phyloP scores from a whole-genome alignment of 2,797 vertebrate species.

The Acrossocheilus fasciatus region DNA sequence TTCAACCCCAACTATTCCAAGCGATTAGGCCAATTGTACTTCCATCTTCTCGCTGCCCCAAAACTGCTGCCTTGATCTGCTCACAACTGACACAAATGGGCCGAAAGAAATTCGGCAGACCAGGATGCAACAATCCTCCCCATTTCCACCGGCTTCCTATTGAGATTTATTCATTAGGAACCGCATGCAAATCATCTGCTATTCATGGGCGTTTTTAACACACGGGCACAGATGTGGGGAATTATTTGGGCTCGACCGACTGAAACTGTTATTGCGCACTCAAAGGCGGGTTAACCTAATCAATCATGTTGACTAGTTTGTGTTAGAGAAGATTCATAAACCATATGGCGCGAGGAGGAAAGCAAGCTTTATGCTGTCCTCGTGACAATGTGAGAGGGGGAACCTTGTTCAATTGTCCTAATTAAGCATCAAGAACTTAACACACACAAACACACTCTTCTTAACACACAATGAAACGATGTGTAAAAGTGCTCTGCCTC shows the following conservation, averaged over 20 bases:
- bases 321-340: conserved; percentile 78
- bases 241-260: conserved; percentile 74
- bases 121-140: conserved; percentile 63
- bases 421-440: conserved; percentile 75
- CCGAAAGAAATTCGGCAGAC: conserved; percentile 66
- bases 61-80: conserved; percentile 64
- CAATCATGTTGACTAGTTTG: conserved; percentile 84
- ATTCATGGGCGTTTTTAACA: conserved; percentile 80
- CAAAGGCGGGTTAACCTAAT: conserved; percentile 83
- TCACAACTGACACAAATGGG: conserved; percentile 72
- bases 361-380: conserved; percentile 73
- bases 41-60: conserved; percentile 55
- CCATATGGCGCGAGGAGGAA: conserved; percentile 80
- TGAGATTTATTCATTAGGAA: conserved; percentile 82
- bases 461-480: conserved; percentile 24
- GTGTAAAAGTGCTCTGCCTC: conserved; percentile 53
- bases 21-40: conserved; percentile 78
- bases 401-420: conserved; percentile 72
- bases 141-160: conserved; percentile 74
- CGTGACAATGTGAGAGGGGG: conserved; percentile 70
- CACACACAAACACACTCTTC: conserved; percentile 41
- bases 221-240: conserved; percentile 81
- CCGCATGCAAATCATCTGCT: conserved; percentile 79
- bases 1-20: conserved; percentile 81
- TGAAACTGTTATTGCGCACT: conserved; percentile 77